Percentiles rank a stretch among this genome's conserved stretches.
These are phyloP conservation scores for Campoletis sonorensis DNA, from an alignment of 1,140 invertebrate species.

Conservation along the genomic window DNA sequence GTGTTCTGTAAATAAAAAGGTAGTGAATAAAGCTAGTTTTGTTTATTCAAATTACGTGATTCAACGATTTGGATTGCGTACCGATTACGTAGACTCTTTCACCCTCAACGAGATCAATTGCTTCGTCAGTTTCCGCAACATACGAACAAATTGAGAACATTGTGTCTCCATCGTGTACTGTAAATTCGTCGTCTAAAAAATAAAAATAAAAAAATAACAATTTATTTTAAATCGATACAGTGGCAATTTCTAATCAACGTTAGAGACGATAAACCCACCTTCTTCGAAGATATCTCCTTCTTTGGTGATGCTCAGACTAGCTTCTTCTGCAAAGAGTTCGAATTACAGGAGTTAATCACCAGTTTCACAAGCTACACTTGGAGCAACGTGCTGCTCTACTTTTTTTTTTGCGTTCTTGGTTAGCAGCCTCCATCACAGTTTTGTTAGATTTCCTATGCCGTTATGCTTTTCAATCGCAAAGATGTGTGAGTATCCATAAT, in stretches of 20 bases:
- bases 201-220: conserved; percentile 21
- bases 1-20: conserved; percentile 77
- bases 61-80: conserved; percentile 65
- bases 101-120: conserved; percentile 92
- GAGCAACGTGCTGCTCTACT: conserved; percentile 36
- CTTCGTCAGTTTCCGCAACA: conserved; percentile 90
- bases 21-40: too few species aligned
- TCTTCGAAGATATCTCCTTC: conserved; percentile 77
- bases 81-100: conserved; percentile 91
- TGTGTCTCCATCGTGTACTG: conserved; percentile 84
- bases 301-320: conserved; percentile 78
- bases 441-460: conserved; percentile 59
- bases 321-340: conserved; percentile 75
- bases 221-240: conserved; percentile 22
- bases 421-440: conserved; percentile 29
- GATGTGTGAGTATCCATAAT: conserved; percentile 33
- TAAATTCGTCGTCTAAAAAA: conserved; percentile 65
- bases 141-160: conserved; percentile 91
- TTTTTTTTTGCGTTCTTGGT: conserved; percentile 36
- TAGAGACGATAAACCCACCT: conserved; percentile 63
- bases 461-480: conserved; percentile 70
- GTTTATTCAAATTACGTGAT: not conserved
- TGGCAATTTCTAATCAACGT: conserved; percentile 23
- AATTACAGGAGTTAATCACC: conserved; percentile 39
- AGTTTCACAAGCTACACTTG: not conserved